Evolutionary conservation across 2,113 vertebrate genomes (phyloP), one percentile per base, ranked within the genome.

Genomic region (Burhinus bistriatus): DNA sequence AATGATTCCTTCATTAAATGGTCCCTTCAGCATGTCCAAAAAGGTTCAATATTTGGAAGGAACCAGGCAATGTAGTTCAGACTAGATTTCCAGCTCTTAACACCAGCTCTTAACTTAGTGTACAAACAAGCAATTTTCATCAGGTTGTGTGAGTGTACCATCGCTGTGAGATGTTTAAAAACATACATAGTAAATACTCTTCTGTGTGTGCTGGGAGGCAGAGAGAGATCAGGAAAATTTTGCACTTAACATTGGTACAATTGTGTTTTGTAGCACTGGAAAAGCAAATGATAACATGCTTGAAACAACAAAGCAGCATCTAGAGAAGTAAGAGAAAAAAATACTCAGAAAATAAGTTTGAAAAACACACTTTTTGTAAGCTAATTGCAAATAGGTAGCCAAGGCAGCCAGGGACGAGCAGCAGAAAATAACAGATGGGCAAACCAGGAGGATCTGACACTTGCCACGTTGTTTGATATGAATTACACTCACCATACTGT

Each of bases 391-490:
- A 96, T 73, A 94, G 59, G 62, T 89, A 90, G 89, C 85, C 77
- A 81, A 57, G 66, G 73, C 86, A 90, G 77, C 75, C 81, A 82
- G 32, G 45, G 86, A 94, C 83, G 22, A 95, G n/a, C 95, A 95
- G 87, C 36, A 77, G 77, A 87, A 96, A 92, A 93, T 92, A 93
- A 32, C 80, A 97, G 85, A 94, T 94, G 94, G 83, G 85, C 73
- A 93, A 90, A 68, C 73, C 88, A 89, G 23, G 42, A 86, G 45
- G 52, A 69, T 19, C 13, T 59, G 45, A 20, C 61, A 90, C 78
- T 94, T 90, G 77, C 78, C 83, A 68, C 70, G 90, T 95, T 83
- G 59, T 76, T 96, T 92, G 86, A 86, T 62, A 87, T 81, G 87
- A 96, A 91, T 97, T 90, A 94, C 51, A 94, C 54, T 92, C 52